Percentiles rank a stretch among this genome's conserved stretches.
Conservation (phyloP, 2,888 invertebrate species). For the Eupithecia centaureata region DNA sequence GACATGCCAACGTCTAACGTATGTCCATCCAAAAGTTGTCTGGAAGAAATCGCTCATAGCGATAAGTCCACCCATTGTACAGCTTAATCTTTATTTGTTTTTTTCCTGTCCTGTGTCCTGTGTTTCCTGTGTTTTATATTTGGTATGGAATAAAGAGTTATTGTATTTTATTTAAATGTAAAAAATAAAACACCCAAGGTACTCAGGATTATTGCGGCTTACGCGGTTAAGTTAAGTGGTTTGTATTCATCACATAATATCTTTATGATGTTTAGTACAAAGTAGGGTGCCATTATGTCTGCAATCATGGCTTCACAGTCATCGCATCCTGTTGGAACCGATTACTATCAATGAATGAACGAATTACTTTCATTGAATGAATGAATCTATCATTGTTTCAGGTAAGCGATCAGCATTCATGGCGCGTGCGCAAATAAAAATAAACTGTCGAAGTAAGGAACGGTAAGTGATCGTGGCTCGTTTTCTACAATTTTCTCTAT, state of each 20-base stretch:
- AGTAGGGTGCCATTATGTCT: conserved; percentile 21
- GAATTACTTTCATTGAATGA: too few species aligned
- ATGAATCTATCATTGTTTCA: conserved; percentile 63
- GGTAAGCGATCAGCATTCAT: conserved; percentile 57
- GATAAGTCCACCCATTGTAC: too few species aligned
- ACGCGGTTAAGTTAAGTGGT: not conserved
- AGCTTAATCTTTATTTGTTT: too few species aligned
- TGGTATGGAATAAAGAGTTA: too few species aligned
- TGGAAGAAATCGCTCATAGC: too few species aligned
- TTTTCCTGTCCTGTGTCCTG: too few species aligned
- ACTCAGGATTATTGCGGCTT: not conserved
- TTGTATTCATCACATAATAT: conserved; percentile 4
- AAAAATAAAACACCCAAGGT: not conserved
- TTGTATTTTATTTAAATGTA: too few species aligned
- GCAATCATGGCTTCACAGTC: not conserved
- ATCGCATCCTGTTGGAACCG: conserved; percentile 28
- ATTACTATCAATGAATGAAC: too few species aligned
- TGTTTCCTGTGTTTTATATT: too few species aligned
- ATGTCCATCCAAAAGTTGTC: too few species aligned
- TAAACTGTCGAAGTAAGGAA: conserved; percentile 59
- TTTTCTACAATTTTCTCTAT: conserved; percentile 75
- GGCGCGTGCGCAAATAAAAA: conserved; percentile 63
- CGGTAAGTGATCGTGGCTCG: conserved; percentile 65
- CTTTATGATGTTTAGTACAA: not conserved
- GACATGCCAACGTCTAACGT: too few species aligned